Base-by-base conservation (phyloP, 35 echinoderm and acorn worm species). In the Amphiura filiformis region DNA sequence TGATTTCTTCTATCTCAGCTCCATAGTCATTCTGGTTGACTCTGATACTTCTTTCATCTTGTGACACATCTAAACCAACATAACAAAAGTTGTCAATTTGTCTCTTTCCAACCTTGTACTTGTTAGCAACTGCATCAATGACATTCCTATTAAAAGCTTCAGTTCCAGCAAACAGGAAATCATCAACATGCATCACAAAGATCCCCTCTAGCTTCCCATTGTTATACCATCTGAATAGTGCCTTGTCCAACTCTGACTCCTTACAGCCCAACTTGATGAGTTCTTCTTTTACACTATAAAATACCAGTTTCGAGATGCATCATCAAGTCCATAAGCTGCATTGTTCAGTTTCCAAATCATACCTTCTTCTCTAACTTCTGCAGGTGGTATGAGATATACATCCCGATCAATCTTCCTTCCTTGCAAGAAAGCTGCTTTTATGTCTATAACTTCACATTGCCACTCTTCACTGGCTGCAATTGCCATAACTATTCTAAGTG, bases 91-190 rank as follows among this genome's bases (percentile, higher is more conserved):
- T 49, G 1, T 88, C 86, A 88, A 80, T 34, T 26, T 52, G 76
- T 37, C 86, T 79, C 42, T 88, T 87, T 34, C 77, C 86, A 81
- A 88, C 86, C 30, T 61, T 80, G 77, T 80, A 80, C 47, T 88
- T 88, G 28, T 88, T 79, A 11, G 56, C 86, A 80, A 79, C 49
- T 47, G 76, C 23, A 39, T 57, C 38, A 56, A 88, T 88, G 42
- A 88, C 39, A 32, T 49, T 80, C 38, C 2, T 88, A 13, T 35
- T 88, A 22, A 80, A 88, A 65, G 0, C 86, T 23, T 80, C 14
- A 9, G 86, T 80, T 13, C 86, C 76, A 80, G 86, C 86, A 88
- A 88, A 88, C 22, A 88, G 42, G 39, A 88, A 77, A 77, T 77
- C 75, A 77, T 77, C 75, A 7, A 77, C 75, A 77, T 77, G 75